Evolutionary conservation across 2,888 invertebrate species (phyloP).

Genomic region (Parnassius orleans): DNA sequence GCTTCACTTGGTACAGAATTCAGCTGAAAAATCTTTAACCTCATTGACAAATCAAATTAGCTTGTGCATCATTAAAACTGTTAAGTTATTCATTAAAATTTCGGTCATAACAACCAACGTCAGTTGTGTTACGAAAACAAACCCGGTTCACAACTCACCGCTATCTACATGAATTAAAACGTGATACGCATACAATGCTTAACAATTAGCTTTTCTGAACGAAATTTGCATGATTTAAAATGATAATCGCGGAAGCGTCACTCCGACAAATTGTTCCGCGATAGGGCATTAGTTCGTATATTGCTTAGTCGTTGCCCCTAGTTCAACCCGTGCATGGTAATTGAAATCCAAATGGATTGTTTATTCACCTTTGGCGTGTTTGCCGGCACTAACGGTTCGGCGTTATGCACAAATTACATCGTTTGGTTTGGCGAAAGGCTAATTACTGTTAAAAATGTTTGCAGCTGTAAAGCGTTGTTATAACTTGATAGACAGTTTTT

Average conservation of each 20-base stretch:
- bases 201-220: conserved; percentile 36
- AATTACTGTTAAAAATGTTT: not conserved
- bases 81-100: not conserved
- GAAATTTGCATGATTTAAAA: conserved; percentile 76
- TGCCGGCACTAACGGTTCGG: not conserved
- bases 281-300: conserved; percentile 18
- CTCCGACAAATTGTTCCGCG: conserved; percentile 16
- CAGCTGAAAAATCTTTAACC: too few relatives aligned
- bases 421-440: not conserved
- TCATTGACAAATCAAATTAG: too few relatives aligned
- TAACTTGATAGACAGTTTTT: not conserved
- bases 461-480: not conserved
- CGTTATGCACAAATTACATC: not conserved
- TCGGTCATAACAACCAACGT: conserved; percentile 3
- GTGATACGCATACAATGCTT: conserved; percentile 29
- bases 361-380: conserved; percentile 16
- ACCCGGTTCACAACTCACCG: conserved; percentile 17
- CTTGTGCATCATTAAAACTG: not conserved
- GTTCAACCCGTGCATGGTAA: conserved; percentile 3
- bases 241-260: conserved; percentile 29
- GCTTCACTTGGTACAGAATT: too few relatives aligned
- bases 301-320: not conserved
- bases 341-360: conserved; percentile 20
- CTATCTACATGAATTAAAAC: conserved; percentile 15
- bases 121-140: conserved; percentile 17